Evolutionary conservation across 2,888 invertebrate genomes (phyloP), one percentile per base, ranked within the genome.

Genomic region (Lissocephala sabroskyi): DNA sequence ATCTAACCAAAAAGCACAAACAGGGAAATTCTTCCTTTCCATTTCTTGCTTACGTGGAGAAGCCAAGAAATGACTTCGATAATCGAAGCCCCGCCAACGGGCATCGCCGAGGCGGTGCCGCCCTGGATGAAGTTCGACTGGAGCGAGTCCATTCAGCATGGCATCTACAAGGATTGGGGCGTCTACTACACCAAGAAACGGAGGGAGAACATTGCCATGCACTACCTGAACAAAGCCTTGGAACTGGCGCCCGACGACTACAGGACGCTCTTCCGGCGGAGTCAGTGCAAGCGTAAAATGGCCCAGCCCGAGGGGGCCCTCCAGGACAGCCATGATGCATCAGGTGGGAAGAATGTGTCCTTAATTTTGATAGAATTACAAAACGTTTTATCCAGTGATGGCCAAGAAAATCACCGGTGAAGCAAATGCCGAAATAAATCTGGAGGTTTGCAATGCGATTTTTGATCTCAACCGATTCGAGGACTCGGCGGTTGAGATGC

Each of bases 381-480:
- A n/a, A n/a, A n/a, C n/a, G n/a, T 41, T 6, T 39, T 56, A 43
- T 52, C 36, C 2, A 29, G 1, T 13, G 70, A 63, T 10, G n/a
- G 37, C 65, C 13, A 10, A 57, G 1, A 30, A 47, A 10, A 9
- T 1, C 1, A 4, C 10, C 7, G 6, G 10, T 1, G 33, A 30
- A 5, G 11, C 56, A 4, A 77, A 59, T 44, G 79, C 77, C 2
- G 66, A 77, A 0, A 61, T 77, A 11, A 81, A 79, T 45, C 49
- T 83, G 47, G 79, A 82, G 62, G 67, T 74, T 6, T 82, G 81
- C 46, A 73, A 83, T 63, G 79, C 79, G 0, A 43, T 79, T 1
- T 81, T 79, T 36, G 75, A 82, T 41, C 42, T 80, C 5, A 82
- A 82, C 41, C 62, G 65, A 18, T 79, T 83, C 43, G 83, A 83